Percentiles rank a stretch among this genome's conserved stretches.
phyloP scores from a whole-genome alignment of 2,888 invertebrate species.

The Nysson spinosus region DNA sequence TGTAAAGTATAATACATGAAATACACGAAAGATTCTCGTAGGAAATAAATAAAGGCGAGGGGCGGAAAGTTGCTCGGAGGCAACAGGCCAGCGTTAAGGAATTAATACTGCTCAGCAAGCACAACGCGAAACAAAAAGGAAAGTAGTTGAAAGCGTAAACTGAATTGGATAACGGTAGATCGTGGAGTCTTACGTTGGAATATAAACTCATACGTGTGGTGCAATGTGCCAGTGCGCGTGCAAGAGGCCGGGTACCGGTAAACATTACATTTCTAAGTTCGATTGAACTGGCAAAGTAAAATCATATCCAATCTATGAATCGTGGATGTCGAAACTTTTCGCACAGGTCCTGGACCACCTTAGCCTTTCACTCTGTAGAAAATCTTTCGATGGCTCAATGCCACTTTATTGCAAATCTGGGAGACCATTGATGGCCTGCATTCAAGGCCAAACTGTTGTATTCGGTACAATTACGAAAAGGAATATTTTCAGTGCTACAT shows the following conservation, averaged over 20 bases:
- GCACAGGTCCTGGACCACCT: conserved; percentile 52
- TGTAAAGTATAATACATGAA: too few species aligned
- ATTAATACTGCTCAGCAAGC: conserved; percentile 66
- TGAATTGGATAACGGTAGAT: conserved; percentile 67
- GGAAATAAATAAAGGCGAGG: conserved; percentile 43
- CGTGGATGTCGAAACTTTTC: conserved; percentile 48
- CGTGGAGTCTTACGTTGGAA: conserved; percentile 46
- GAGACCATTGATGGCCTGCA: conserved; percentile 33
- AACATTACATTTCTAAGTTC: conserved; percentile 10
- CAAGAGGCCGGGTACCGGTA: conserved; percentile 1
- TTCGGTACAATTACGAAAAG: too few species aligned
- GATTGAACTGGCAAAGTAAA: conserved; percentile 15
- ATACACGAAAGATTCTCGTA: conserved; percentile 29
- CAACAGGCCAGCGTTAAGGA: conserved; percentile 55
- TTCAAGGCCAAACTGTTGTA: too few species aligned
- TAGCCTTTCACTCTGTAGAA: conserved; percentile 61
- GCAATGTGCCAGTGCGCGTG: conserved; percentile 36
- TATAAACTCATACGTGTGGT: conserved; percentile 15
- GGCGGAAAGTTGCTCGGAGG: conserved; percentile 45
- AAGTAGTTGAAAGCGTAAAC: conserved; percentile 72
- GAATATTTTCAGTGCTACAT: too few species aligned
- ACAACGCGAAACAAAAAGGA: conserved; percentile 66
- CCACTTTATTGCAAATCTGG: conserved; percentile 30
- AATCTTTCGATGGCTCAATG: conserved; percentile 34
- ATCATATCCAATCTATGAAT: conserved; percentile 35